Conservation (phyloP, 2,113 vertebrate species). For the Apteryx owenii region DNA sequence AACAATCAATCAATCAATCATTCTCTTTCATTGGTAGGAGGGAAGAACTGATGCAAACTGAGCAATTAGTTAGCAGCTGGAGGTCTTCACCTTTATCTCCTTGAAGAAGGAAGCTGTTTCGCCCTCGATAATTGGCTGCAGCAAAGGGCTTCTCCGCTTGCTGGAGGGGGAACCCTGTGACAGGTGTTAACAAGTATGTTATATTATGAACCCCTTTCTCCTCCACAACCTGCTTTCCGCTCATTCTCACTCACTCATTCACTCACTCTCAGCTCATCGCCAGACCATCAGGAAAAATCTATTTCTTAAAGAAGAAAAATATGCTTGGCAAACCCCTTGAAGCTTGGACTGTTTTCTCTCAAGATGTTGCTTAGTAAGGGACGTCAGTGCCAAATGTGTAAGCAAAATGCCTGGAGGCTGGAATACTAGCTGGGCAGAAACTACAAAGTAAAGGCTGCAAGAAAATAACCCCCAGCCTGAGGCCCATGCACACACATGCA, state of each 20-base stretch:
- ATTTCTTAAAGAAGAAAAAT: not conserved
- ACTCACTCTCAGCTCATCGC: not conserved
- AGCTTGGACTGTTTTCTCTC: not conserved
- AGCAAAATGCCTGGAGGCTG: not conserved
- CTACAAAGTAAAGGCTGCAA: not conserved
- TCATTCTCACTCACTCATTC: not conserved
- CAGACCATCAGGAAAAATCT: not conserved
- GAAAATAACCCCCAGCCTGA: not conserved
- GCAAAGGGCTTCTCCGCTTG: constrained; percentile 97
- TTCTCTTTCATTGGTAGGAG: constrained; percentile 20
- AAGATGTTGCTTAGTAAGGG: not conserved
- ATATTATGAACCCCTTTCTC: constrained; percentile 64
- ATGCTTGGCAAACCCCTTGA: not conserved
- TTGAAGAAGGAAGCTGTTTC: constrained; percentile 99
- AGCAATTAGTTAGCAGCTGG: constrained; percentile 77
- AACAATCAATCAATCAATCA: not conserved
- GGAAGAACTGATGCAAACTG: constrained; percentile 48
- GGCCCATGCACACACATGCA: not conserved
- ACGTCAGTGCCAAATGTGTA: not conserved
- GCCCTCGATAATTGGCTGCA: constrained; percentile 99
- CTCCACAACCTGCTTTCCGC: constrained; percentile 30
- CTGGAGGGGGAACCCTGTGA: constrained; percentile 97
- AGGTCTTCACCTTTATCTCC: constrained; percentile 93
- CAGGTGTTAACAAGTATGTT: constrained; percentile 86
- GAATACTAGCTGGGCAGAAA: not conserved